A percentile compares a stretch with the other conserved stretches of the same genome.
These are phyloP conservation scores for Horisme vitalbata DNA, from an alignment of 2,888 invertebrate species.

Conservation along the genomic window DNA sequence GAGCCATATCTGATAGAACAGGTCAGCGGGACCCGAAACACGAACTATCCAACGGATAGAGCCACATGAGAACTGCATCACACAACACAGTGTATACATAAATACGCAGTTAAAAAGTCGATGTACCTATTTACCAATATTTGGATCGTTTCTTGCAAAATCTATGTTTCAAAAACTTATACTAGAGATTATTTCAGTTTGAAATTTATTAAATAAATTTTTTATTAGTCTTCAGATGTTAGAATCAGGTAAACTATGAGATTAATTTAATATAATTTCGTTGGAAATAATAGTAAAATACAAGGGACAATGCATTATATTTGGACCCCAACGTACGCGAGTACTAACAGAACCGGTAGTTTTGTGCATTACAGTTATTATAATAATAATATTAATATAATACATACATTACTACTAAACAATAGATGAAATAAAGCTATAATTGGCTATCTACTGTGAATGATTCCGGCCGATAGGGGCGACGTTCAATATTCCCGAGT, in stretches of 20 bases:
- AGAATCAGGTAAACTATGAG: conserved; percentile 7
- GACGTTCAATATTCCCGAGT: too few relatives aligned
- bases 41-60: too few relatives aligned
- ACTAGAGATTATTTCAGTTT: not conserved
- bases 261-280: conserved; percentile 5
- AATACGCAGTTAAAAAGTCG: too few relatives aligned
- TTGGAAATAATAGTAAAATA: not conserved
- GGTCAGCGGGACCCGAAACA: too few relatives aligned
- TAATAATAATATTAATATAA: conserved; percentile 4
- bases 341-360: not conserved
- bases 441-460: conserved; percentile 15
- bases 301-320: conserved; percentile 8
- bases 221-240: conserved; percentile 6
- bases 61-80: too few relatives aligned
- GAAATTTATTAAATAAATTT: not conserved
- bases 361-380: conserved; percentile 6
- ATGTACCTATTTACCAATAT: too few relatives aligned
- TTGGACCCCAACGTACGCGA: conserved; percentile 20
- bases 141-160: not conserved
- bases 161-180: not conserved
- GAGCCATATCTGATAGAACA: too few relatives aligned
- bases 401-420: conserved; percentile 4
- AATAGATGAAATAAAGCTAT: conserved; percentile 15
- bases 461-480: not conserved
- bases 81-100: too few relatives aligned